Evolutionary conservation across 2,113 vertebrate genomes (phyloP), one percentile per base, ranked within the genome.

Genomic region (Sinocyclocheilus anshuiensis): DNA sequence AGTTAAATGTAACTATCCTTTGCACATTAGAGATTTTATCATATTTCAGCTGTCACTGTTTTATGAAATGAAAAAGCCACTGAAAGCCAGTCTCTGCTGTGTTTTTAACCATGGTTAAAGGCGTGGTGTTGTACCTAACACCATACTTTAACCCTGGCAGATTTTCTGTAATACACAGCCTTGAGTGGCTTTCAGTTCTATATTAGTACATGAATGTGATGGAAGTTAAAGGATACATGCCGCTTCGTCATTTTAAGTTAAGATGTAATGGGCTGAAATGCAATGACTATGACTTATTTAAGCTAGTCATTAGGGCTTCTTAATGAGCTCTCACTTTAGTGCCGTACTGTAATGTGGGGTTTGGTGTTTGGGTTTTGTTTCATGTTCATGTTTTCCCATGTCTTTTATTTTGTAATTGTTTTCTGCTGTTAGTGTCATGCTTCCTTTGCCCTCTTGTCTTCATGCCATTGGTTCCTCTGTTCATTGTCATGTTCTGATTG

Each of bases 271-370:
- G 20, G 20, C 57, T 72, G 8, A 11, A n/a, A 83, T 74, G 48
- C 15, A 18, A 59, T 72, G 63, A 53, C 61, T 6, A 53, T 29
- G 16, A 65, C 39, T 42, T 45, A n/a, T 63, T 80, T 26, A 24
- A 36, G 53, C 7, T 42, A 22, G 24, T 20, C 24, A 7, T 65
- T 6, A 67, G 9, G n/a, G 50, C 50, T 22, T 12, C 36, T 55
- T 71, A 65, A 81, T 50, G 61, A 81, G 24, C 24, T 67, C 61
- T 53, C 16, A 65, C 63, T 71, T 50, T 53, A 3, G 80, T 7
- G 42, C 63, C 20, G 59, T n/a, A n/a, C n/a, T n/a, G n/a, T n/a
- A n/a, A n/a, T n/a, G n/a, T n/a, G n/a, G n/a, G n/a, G n/a, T n/a
- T n/a, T n/a, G n/a, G n/a, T n/a, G n/a, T n/a, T n/a, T n/a, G n/a